Conservation (phyloP, 1,140 invertebrate species). For the Chironomus striatipennis region DNA sequence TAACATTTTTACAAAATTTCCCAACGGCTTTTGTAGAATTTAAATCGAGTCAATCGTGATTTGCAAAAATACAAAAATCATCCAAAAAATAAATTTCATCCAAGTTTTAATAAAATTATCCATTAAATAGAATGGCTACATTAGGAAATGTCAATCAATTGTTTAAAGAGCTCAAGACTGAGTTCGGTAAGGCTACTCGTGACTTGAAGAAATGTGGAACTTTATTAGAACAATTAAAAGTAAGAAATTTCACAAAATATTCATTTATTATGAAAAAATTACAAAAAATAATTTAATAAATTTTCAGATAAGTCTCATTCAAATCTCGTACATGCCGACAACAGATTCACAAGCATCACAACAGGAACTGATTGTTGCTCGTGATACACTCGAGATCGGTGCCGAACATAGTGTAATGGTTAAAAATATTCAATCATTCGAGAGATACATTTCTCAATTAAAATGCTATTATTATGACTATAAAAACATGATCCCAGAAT, state of each 20-base stretch:
- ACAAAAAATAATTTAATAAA: slow-evolving; percentile 30
- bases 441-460: slow-evolving; percentile 91
- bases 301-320: slow-evolving; percentile 71
- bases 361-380: slow-evolving; percentile 78
- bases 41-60: not conserved
- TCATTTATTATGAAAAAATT: not conserved
- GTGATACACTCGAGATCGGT: slow-evolving; percentile 91
- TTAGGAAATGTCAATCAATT: slow-evolving; percentile 55
- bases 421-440: slow-evolving; percentile 90
- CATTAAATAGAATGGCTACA: slow-evolving; percentile 44
- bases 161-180: slow-evolving; percentile 63
- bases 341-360: slow-evolving; percentile 66
- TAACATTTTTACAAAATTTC: not conserved
- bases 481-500: slow-evolving; percentile 82
- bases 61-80: not conserved
- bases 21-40: not conserved
- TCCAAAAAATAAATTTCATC: not conserved
- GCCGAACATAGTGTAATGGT: slow-evolving; percentile 88
- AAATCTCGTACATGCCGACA: slow-evolving; percentile 79
- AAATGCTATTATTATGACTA: slow-evolving; percentile 98
- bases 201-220: slow-evolving; percentile 65
- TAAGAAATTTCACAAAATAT: slow-evolving; percentile 35
- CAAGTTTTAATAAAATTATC: not conserved
- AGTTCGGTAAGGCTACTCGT: slow-evolving; percentile 58
- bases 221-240: slow-evolving; percentile 64